Percentiles rank a stretch among this genome's conserved stretches.
phyloP scores from a whole-genome alignment of 2,888 invertebrate genomes.

The Amphiduros pacificus region DNA sequence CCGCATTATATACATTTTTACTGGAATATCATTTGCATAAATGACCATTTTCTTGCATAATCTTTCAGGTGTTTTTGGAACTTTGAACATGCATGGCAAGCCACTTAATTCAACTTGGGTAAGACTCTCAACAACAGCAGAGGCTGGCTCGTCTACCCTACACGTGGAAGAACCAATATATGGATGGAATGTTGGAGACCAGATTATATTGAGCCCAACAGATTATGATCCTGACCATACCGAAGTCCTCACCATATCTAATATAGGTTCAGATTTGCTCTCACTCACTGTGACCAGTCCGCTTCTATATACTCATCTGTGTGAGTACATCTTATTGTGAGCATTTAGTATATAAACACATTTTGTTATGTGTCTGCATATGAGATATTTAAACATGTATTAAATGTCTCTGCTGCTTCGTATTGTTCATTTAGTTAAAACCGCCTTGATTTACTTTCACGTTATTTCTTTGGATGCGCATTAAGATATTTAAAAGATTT shows the following conservation, averaged over 20 bases:
- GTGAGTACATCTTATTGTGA: no score
- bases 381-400: no score
- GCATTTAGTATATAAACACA: no score
- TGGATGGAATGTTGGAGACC: slow-evolving; percentile 31
- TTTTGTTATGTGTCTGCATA: no score
- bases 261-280: slow-evolving; percentile 25
- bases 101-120: slow-evolving; percentile 27
- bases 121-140: slow-evolving; percentile 23
- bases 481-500: no score
- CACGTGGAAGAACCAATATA: slow-evolving; percentile 24
- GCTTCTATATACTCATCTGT: slow-evolving; percentile 38
- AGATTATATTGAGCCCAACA: slow-evolving; percentile 27
- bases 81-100: slow-evolving; percentile 31
- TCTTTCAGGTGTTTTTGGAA: slow-evolving; percentile 32
- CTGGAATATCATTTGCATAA: no score
- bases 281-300: slow-evolving; percentile 38
- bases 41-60: no score
- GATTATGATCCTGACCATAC: slow-evolving; percentile 23
- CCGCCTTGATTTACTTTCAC: no score
- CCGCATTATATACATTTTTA: no score
- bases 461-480: no score
- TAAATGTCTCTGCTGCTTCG: no score
- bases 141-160: slow-evolving; percentile 20
- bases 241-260: slow-evolving; percentile 24
- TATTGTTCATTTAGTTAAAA: no score